These are phyloP conservation scores for Cheilosia vulpina DNA, from an alignment of 2,888 invertebrate genomes.

Conservation along the genomic window DNA sequence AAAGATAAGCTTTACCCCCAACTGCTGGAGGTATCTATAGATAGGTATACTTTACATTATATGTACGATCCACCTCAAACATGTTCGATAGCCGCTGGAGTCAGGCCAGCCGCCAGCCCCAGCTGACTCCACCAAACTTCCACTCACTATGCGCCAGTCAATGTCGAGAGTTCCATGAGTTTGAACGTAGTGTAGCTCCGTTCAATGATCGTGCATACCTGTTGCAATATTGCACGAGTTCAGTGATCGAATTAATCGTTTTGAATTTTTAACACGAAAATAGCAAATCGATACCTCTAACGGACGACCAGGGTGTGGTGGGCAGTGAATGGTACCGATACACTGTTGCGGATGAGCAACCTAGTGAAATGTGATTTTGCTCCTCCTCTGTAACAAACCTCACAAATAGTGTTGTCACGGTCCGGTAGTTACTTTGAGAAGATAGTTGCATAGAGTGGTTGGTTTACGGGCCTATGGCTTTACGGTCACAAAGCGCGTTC, in stretches of 20 bases:
- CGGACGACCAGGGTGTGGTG: conserved; percentile 61
- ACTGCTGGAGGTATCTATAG: background rate
- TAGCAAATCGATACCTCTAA: conserved; percentile 54
- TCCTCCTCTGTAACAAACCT: conserved; percentile 37
- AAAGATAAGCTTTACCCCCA: conserved; percentile 50
- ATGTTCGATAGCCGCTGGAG: conserved; percentile 41
- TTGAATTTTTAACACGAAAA: conserved; percentile 49
- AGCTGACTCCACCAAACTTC: conserved; percentile 31
- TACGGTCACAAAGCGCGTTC: conserved; percentile 61
- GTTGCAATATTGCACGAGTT: conserved; percentile 43
- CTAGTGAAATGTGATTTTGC: conserved; percentile 56
- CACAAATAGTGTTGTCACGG: conserved; percentile 56
- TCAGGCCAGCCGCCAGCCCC: background rate
- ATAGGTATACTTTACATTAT: background rate
- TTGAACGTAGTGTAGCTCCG: conserved; percentile 56
- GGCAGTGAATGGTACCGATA: conserved; percentile 62
- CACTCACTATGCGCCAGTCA: conserved; percentile 47
- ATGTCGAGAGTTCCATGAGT: conserved; percentile 68
- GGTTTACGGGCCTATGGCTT: conserved; percentile 64
- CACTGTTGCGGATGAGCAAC: conserved; percentile 73
- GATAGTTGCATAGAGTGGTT: conserved; percentile 49
- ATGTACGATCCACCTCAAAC: conserved; percentile 33
- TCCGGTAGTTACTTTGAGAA: conserved; percentile 65
- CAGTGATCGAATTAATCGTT: conserved; percentile 45
- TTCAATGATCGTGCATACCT: conserved; percentile 29